Conservation (phyloP, 1,140 invertebrate species). For the Drosophila insularis region DNA sequence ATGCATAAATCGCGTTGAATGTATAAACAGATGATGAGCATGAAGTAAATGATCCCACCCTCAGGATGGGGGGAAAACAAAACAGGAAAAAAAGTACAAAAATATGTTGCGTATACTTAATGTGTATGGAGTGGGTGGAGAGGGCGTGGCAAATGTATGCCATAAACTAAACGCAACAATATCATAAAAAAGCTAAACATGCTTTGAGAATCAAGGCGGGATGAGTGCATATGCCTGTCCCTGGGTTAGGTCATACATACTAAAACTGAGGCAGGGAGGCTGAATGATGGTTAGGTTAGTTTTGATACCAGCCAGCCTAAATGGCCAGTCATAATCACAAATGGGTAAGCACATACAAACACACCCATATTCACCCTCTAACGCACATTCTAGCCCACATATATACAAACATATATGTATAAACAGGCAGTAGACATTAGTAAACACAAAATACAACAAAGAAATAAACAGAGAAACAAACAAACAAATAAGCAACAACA, state of each 20-base stretch:
- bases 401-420: conserved; percentile 37
- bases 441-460: conserved; percentile 37
- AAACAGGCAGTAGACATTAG: conserved; percentile 43
- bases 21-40: conserved; percentile 45
- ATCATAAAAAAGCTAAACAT: conserved; percentile 61
- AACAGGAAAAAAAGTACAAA: conserved; percentile 45
- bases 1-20: conserved; percentile 68
- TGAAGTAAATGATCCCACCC: background rate
- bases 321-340: conserved; percentile 70
- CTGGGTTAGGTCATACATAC: conserved; percentile 25
- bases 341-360: conserved; percentile 24
- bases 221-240: conserved; percentile 50
- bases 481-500: conserved; percentile 12
- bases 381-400: background rate
- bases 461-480: conserved; percentile 13
- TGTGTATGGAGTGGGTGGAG: conserved; percentile 31
- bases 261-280: background rate
- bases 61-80: conserved; percentile 2
- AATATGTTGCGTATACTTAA: conserved; percentile 55
- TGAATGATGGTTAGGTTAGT: background rate
- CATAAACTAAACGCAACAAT: conserved; percentile 70
- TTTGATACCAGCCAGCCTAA: conserved; percentile 35
- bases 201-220: background rate
- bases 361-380: background rate
- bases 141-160: conserved; percentile 49